Conservation (phyloP, 1,140 invertebrate species). For the Penaeus vannamei region DNA sequence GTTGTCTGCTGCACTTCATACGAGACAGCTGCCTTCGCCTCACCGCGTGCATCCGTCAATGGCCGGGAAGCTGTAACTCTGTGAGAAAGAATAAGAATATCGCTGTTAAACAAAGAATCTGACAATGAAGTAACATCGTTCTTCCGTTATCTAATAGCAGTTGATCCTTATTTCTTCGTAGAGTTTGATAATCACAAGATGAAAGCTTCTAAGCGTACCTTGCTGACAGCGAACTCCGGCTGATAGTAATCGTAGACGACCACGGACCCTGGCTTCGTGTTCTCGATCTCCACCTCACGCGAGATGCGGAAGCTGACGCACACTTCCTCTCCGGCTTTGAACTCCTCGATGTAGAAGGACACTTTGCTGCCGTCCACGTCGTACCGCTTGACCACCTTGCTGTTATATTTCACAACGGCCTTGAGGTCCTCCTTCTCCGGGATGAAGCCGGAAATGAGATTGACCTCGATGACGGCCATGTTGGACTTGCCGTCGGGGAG, state of each 20-base stretch:
- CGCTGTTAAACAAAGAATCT: constrained; percentile 70
- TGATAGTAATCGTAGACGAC: constrained; percentile 81
- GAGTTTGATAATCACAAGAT: not conserved
- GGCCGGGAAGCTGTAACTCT: constrained; percentile 15
- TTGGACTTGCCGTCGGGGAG: constrained; percentile 56
- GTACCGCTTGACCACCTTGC: constrained; percentile 70
- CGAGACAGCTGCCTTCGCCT: no score
- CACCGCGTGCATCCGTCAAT: not conserved
- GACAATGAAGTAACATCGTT: not conserved
- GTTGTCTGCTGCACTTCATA: no score
- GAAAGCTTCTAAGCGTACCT: constrained; percentile 49
- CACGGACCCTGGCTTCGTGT: constrained; percentile 77
- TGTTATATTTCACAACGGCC: not conserved
- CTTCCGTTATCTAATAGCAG: not conserved
- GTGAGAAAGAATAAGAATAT: not conserved
- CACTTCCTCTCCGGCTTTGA: constrained; percentile 69
- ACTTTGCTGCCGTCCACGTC: constrained; percentile 72
- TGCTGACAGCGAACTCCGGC: constrained; percentile 71
- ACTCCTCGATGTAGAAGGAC: constrained; percentile 73
- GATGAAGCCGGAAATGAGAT: constrained; percentile 65
- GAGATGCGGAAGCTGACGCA: constrained; percentile 73
- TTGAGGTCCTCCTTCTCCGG: constrained; percentile 52
- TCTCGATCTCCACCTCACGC: constrained; percentile 72
- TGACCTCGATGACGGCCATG: constrained; percentile 68
- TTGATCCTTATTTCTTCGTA: not conserved